Conservation (phyloP, 2,797 vertebrate genomes). For the Psittacula echo region DNA sequence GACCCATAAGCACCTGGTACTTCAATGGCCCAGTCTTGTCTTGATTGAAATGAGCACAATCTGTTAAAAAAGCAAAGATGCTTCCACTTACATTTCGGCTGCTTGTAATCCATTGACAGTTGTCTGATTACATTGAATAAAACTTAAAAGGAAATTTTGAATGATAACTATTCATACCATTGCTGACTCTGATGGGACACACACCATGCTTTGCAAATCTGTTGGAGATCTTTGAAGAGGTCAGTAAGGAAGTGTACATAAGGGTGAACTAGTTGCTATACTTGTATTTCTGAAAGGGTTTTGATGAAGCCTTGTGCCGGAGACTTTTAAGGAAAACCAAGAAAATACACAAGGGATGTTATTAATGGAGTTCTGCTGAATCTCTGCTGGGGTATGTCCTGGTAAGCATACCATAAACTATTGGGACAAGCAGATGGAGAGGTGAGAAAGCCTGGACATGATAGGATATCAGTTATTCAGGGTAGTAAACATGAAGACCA, state of each 20-base stretch:
- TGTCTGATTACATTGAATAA: background rate
- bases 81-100: background rate
- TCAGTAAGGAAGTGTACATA: background rate
- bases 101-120: background rate
- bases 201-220: background rate
- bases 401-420: background rate
- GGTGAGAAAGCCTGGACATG: background rate
- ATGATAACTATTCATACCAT: background rate
- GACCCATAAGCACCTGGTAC: background rate
- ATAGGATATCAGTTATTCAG: background rate
- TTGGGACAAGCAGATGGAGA: background rate
- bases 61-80: background rate
- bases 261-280: background rate
- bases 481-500: background rate
- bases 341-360: background rate
- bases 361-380: background rate
- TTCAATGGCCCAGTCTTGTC: background rate
- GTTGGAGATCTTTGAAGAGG: background rate
- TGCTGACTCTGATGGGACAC: background rate
- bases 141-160: background rate
- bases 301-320: background rate
- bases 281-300: background rate
- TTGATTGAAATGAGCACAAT: background rate
- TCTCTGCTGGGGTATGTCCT: background rate
- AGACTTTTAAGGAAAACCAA: background rate